Evolutionary conservation across 2,797 vertebrate species (phyloP).

Genomic region (Ctenosaura bakeri): DNA sequence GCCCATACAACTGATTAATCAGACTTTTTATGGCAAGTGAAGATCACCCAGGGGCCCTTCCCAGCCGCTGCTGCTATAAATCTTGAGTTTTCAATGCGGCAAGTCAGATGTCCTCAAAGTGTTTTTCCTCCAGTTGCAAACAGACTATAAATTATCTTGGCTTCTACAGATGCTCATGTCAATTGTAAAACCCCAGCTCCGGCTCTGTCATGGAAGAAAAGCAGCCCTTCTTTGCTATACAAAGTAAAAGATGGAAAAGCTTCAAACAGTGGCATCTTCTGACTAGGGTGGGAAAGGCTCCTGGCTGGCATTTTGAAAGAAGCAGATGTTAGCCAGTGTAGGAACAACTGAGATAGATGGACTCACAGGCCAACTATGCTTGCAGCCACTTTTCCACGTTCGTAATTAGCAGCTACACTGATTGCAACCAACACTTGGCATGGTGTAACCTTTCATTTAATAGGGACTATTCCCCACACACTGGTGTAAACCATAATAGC

Average conservation of each 20-base stretch:
- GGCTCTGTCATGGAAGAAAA: conserved; percentile 29
- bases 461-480: neutral
- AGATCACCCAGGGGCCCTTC: conserved; percentile 51
- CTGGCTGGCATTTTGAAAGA: neutral
- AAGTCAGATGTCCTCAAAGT: conserved; percentile 65
- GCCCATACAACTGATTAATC: conserved; percentile 54
- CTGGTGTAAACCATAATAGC: neutral
- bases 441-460: neutral
- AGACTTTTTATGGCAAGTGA: conserved; percentile 52
- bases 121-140: conserved; percentile 55
- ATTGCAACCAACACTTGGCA: conserved; percentile 19
- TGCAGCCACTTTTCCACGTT: neutral
- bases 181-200: conserved; percentile 38
- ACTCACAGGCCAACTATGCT: neutral
- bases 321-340: neutral
- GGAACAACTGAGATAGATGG: neutral
- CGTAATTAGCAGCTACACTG: neutral
- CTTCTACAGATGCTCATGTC: conserved; percentile 41
- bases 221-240: conserved; percentile 2
- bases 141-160: conserved; percentile 64
- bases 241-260: neutral
- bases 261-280: neutral
- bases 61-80: conserved; percentile 56
- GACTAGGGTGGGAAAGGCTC: neutral
- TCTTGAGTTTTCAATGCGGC: conserved; percentile 48